These are phyloP conservation scores for Drosophila biarmipes DNA, from an alignment of 1,140 invertebrate genomes.

Conservation along the genomic window DNA sequence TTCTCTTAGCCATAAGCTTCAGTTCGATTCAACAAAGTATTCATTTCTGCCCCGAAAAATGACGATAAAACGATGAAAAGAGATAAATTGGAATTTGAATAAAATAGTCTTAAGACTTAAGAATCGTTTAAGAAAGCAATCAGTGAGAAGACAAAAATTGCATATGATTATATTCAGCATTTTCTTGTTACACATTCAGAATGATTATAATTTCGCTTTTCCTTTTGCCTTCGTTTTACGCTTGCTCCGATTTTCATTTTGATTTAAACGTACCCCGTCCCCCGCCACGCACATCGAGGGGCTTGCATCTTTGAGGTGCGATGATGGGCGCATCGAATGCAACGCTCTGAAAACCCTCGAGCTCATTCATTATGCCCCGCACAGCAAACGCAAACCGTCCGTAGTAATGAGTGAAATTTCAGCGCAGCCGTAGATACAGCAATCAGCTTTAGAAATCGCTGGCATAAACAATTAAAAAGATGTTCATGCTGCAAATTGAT, in stretches of 20 bases:
- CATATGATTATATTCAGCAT: slow-evolving; percentile 80
- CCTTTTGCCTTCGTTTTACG: slow-evolving; percentile 9
- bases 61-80: slow-evolving; percentile 23
- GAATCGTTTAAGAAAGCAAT: slow-evolving; percentile 56
- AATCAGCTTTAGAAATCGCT: slow-evolving; percentile 46
- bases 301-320: background rate
- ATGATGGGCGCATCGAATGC: slow-evolving; percentile 39
- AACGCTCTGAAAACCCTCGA: slow-evolving; percentile 67
- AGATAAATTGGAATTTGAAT: slow-evolving; percentile 51
- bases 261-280: slow-evolving; percentile 12
- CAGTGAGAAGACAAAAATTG: slow-evolving; percentile 70
- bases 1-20: slow-evolving; percentile 77
- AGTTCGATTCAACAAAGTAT: slow-evolving; percentile 46
- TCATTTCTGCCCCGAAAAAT: slow-evolving; percentile 36
- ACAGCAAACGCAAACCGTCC: slow-evolving; percentile 38
- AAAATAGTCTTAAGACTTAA: slow-evolving; percentile 65
- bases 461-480: slow-evolving; percentile 72
- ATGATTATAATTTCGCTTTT: slow-evolving; percentile 37
- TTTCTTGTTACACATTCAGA: slow-evolving; percentile 64
- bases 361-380: slow-evolving; percentile 56
- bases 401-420: slow-evolving; percentile 68
- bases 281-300: background rate
- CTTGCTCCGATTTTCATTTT: slow-evolving; percentile 29
- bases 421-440: background rate
- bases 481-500: slow-evolving; percentile 72